Conservation (phyloP, 1,140 invertebrate genomes). For the Heliothis subflexa region DNA sequence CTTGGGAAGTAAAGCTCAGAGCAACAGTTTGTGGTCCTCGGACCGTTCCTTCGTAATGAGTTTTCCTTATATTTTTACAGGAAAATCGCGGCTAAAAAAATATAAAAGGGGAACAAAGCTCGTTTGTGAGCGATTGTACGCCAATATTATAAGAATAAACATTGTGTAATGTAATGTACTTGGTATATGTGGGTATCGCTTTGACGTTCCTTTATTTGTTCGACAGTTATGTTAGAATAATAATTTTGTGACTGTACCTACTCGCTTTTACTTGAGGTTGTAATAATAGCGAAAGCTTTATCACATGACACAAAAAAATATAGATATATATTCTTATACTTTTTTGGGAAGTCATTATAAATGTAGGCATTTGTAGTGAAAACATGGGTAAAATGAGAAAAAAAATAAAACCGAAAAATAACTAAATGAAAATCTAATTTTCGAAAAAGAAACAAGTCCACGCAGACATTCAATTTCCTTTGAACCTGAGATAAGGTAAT, state of each 20-base stretch:
- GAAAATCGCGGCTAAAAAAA: slow-evolving; percentile 15
- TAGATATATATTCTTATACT: no score
- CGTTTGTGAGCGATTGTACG: neutral
- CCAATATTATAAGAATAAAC: neutral
- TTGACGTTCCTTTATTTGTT: neutral
- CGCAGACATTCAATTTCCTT: neutral
- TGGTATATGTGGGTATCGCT: neutral
- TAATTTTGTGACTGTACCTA: no score
- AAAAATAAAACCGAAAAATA: no score
- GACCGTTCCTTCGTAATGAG: slow-evolving; percentile 20
- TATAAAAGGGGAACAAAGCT: neutral
- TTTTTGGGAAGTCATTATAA: no score
- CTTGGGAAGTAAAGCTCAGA: slow-evolving; percentile 1
- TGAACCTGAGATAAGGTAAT: slow-evolving; percentile 6
- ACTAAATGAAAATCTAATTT: no score
- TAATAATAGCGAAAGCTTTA: no score
- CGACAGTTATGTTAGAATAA: no score
- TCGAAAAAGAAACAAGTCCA: neutral
- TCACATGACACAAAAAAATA: no score
- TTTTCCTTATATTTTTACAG: slow-evolving; percentile 30
- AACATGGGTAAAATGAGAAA: no score
- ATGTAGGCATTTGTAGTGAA: no score
- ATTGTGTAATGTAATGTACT: neutral
- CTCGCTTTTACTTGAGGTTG: no score
- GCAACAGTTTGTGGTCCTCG: slow-evolving; percentile 15